A percentile compares a stretch with the other conserved stretches of the same genome.
phyloP scores from a whole-genome alignment of 2,888 invertebrate species.

The Muschampia staudingeri region DNA sequence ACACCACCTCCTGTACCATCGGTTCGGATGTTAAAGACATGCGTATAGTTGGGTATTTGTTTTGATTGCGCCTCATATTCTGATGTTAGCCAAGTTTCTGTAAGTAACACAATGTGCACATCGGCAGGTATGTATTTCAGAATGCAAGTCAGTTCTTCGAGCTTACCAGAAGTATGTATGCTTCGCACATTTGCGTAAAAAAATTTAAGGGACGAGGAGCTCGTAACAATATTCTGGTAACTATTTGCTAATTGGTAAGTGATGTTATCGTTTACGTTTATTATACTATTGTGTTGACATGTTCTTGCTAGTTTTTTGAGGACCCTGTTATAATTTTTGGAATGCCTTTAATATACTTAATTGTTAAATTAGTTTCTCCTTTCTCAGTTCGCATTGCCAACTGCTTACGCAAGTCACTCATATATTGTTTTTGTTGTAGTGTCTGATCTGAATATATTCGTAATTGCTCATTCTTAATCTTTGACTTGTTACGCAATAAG shows the following conservation, averaged over 20 bases:
- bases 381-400: background rate
- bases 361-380: background rate
- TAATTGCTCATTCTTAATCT: background rate
- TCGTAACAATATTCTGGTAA: slow-evolving; percentile 1
- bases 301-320: background rate
- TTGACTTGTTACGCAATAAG: background rate
- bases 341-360: slow-evolving; percentile 6
- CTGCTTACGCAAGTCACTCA: background rate
- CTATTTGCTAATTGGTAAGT: background rate
- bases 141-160: background rate
- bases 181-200: background rate
- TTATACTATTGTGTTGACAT: background rate
- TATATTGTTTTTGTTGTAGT: background rate
- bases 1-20: slow-evolving; percentile 22
- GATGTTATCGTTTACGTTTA: background rate
- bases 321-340: background rate
- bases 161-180: background rate
- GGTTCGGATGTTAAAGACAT: slow-evolving; percentile 39
- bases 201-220: slow-evolving; percentile 9
- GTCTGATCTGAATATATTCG: slow-evolving; percentile 7
- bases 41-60: slow-evolving; percentile 45
- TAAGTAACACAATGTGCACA: slow-evolving; percentile 55
- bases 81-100: slow-evolving; percentile 61
- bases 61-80: slow-evolving; percentile 16
- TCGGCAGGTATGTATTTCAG: background rate